Percentiles rank a stretch among this genome's conserved stretches.
phyloP scores from a whole-genome alignment of 2,113 vertebrate species.

The Gila orcuttii region DNA sequence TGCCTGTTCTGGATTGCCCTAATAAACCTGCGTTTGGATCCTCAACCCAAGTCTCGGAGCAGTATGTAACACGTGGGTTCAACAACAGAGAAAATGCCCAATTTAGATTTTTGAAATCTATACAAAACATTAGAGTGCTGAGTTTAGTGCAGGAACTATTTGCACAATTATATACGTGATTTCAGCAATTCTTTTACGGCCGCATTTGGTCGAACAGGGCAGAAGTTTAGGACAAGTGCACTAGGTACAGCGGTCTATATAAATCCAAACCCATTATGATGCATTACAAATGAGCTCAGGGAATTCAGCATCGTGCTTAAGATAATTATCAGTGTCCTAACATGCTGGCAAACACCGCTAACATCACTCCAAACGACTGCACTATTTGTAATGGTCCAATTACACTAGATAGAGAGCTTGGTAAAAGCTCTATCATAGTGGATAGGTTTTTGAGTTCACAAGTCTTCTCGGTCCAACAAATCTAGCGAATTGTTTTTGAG shows the following conservation, averaged over 20 bases:
- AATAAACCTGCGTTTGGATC: too few relatives aligned
- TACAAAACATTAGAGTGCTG: conserved; percentile 1
- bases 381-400: conserved; percentile 37
- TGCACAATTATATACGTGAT: conserved; percentile 34
- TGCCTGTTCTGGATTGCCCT: too few relatives aligned
- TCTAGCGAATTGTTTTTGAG: neutral
- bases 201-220: conserved; percentile 21
- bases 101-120: neutral
- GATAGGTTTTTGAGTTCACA: conserved; percentile 34
- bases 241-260: neutral
- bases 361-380: neutral
- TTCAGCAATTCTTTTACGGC: neutral
- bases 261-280: conserved; percentile 35
- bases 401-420: conserved; percentile 29
- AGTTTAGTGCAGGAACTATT: neutral
- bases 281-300: conserved; percentile 31
- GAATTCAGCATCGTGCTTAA: conserved; percentile 19
- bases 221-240: neutral
- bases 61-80: neutral
- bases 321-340: conserved; percentile 32
- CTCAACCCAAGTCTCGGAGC: too few relatives aligned
- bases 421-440: conserved; percentile 2
- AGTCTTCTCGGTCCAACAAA: neutral
- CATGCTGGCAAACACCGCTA: neutral
- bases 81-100: neutral